These are phyloP conservation scores for Callinectes sapidus DNA, from an alignment of 2,888 invertebrate species.

Conservation along the genomic window DNA sequence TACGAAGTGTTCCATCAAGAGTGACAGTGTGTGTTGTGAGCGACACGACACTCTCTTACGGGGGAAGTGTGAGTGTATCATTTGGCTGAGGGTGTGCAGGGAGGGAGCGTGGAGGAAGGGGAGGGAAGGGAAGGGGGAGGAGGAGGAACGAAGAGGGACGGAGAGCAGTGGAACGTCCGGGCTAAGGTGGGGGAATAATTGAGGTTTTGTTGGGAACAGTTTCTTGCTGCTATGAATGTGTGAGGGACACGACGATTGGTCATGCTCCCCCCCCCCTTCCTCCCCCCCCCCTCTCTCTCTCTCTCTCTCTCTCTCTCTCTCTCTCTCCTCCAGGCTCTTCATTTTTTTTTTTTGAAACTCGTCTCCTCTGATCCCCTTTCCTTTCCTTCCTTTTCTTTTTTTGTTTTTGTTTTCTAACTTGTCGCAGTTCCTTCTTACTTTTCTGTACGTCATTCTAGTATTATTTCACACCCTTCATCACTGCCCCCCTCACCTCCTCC, in stretches of 20 bases:
- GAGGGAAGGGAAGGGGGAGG: not conserved
- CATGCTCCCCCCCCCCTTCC: not conserved
- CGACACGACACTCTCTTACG: not conserved
- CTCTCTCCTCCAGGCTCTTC: conserved; percentile 17
- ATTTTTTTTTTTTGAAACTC: not conserved
- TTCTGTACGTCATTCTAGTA: not conserved
- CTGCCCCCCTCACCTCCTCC: conserved; percentile 48
- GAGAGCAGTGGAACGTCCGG: not conserved
- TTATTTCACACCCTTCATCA: conserved; percentile 35
- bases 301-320: conserved; percentile 40
- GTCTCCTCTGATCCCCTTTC: conserved; percentile 15
- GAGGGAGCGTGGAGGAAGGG: not conserved
- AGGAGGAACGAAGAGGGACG: not conserved
- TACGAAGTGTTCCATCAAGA: not conserved
- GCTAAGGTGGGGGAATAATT: conserved; percentile 10
- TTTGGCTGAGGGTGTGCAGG: no score
- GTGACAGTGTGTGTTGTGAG: not conserved
- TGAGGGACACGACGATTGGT: conserved; percentile 8
- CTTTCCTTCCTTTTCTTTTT: not conserved
- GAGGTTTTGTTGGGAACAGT: conserved; percentile 45
- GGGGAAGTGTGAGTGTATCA: not conserved
- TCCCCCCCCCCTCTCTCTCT: conserved; percentile 14
- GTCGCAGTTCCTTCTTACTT: not conserved
- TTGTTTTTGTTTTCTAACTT: not conserved
- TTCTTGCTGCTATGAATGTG: not conserved